A percentile compares a stretch with the other conserved stretches of the same genome.
Evolutionary conservation across 1,140 invertebrate species (phyloP).

Genomic region (Belonocnema kinseyi): DNA sequence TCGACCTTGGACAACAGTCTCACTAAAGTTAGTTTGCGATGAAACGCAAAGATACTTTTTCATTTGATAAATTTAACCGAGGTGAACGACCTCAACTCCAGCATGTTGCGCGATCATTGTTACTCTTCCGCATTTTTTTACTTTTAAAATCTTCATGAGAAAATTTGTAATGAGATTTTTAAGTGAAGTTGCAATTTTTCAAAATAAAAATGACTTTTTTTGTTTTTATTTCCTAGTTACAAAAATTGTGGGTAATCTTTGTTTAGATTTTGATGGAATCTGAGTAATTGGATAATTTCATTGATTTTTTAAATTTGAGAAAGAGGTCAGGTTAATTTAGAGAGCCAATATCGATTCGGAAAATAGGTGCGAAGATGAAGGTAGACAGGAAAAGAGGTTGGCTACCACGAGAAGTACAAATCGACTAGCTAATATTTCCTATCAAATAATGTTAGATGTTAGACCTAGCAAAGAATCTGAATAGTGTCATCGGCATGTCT

Average conservation of each 20-base stretch:
- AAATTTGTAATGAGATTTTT: neutral
- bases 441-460: slow-evolving; percentile 50
- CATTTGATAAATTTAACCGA: slow-evolving; percentile 31
- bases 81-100: slow-evolving; percentile 11
- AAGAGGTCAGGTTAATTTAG: slow-evolving; percentile 31
- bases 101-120: slow-evolving; percentile 5
- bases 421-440: slow-evolving; percentile 50
- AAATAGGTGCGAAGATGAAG: slow-evolving; percentile 28
- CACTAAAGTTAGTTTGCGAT: neutral
- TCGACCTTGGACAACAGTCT: slow-evolving; percentile 26
- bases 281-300: neutral
- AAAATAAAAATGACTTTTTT: neutral
- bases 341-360: slow-evolving; percentile 19
- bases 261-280: neutral
- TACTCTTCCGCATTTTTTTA: slow-evolving; percentile 17
- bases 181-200: neutral
- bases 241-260: neutral
- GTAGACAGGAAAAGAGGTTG: slow-evolving; percentile 35
- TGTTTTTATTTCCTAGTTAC: neutral
- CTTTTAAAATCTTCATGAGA: neutral
- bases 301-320: neutral
- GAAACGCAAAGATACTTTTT: slow-evolving; percentile 16
- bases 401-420: slow-evolving; percentile 45
- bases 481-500: slow-evolving; percentile 49
- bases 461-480: slow-evolving; percentile 32